Base-by-base conservation (phyloP, 2,888 invertebrate species). In the Notodonta ziczac region DNA sequence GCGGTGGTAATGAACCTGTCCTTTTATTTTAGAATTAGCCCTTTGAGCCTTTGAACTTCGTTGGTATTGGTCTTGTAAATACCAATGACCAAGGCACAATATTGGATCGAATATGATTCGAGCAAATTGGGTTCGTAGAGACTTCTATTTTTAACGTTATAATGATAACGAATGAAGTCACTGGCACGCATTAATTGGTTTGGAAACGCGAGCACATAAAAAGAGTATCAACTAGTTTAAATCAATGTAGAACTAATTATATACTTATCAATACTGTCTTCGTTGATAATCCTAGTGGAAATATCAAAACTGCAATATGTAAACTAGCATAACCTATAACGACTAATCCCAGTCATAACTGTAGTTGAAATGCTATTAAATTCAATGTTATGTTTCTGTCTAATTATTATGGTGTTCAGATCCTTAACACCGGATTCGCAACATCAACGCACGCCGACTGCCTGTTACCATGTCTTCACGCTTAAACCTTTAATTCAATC, bases 1-100 rank as follows among this genome's bases (percentile, higher is more conserved):
- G 88, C 88, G 84, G 68, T 82, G 81, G 84, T 88, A 87, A 88
- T 88, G 84, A 86, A 85, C 81, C 78, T 78, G 73, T 85, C 81
- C 82, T 84, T 84, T 84, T 82, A 76, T 78, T 82, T 79, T 77
- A 76, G 63, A 69, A 62, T 67, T 68, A 76, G 66, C 62, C 73
- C 69, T 73, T 62, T 62, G 62, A 61, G 63, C 58, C 58, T 66
- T 76, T 66, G 63, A 73, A 13, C 42, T 13, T 35, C 50, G 56
- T 69, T 72, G 69, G 51, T 60, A 35, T 44, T 56, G 13, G 56
- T 39, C 13, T 32, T 24, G 24, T 42, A 44, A 44, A 56, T 39
- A 44, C 16, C 12, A 5, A 56, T 56, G 24, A 44, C 44, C 24
- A 13, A 44, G 56, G 5, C 12, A 16, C 42, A 9, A 7, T 56